Base-by-base conservation (phyloP, 2,888 invertebrate species). In the Azorinus chamasolen region DNA sequence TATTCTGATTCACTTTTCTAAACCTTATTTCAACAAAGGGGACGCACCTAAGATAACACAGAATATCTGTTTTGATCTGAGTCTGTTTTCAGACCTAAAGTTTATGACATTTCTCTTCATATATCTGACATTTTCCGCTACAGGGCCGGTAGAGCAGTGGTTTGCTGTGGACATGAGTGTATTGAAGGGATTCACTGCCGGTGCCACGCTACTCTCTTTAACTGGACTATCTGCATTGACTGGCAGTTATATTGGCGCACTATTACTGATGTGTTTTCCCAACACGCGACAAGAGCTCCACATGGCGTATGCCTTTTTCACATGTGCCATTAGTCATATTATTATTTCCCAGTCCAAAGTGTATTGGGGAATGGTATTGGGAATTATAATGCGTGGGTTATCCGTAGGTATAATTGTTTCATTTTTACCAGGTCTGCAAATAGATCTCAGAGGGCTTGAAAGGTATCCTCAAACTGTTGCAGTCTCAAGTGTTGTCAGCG, bases 81-180 rank as follows among this genome's bases (percentile, higher is more conserved):
- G 10, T 6, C 10, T 4, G 5, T 32, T 32, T 4, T 32, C 10
- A 10, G 32, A 32, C 10, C 10, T 6, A 6, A 10, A 4, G 5
- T 32, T 32, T 32, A 4, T 32, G 32, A 32, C 10, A 6, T 32
- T 32, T 10, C 10, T 32, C 5, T 32, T 10, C 4, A 32, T 10
- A 32, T 32, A 10, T 10, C 10, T 32, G 4, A 6, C 10, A 32
- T 10, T 32, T 32, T 6, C 5, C 4, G 4, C 16, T 18, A n/a
- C 66, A 12, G 71, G 53, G 1, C 66, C 66, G 14, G 66, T 79
- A 16, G 79, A 79, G 39, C 57, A 51, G 22, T 71, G 70, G 79
- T 79, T 79, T 43, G 24, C 45, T 18, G 66, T 48, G 1, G 79
- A 79, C 50, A 18, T 79, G 4, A 39, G 54, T n/a, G 61, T 79